phyloP scores from a whole-genome alignment of 2,113 vertebrate genomes.

The Melospiza melodia region DNA sequence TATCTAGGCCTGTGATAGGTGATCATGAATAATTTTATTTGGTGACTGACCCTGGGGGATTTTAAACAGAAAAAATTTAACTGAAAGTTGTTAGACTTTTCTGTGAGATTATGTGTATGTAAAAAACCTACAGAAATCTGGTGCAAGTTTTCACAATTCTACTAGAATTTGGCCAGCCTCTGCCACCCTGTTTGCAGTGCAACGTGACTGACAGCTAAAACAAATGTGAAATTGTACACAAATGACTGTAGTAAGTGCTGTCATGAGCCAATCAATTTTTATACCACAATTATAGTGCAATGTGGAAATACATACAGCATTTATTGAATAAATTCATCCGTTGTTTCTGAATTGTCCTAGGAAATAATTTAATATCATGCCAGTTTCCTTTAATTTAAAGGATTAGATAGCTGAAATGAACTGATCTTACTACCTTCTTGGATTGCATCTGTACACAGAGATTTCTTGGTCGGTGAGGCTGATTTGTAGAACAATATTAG shows the following conservation, averaged over 20 bases:
- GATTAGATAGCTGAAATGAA: neutral
- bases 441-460: neutral
- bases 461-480: neutral
- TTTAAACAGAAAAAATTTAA: neutral
- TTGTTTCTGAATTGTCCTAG: neutral
- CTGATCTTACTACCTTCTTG: neutral
- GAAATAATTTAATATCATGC: neutral
- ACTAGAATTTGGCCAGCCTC: neutral
- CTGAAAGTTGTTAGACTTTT: neutral
- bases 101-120: neutral
- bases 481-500: neutral
- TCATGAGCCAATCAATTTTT: constrained; percentile 9
- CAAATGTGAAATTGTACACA: neutral
- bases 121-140: neutral
- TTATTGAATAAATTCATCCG: constrained; percentile 27
- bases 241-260: constrained; percentile 32
- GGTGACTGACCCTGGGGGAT: neutral
- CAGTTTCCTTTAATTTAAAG: neutral
- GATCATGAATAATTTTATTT: neutral
- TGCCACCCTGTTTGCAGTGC: neutral
- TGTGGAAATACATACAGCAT: neutral
- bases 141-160: neutral
- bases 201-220: constrained; percentile 16
- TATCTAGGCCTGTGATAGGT: neutral
- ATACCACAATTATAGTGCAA: constrained; percentile 6